These are phyloP conservation scores for Parelbella ahira DNA, from an alignment of 2,888 invertebrate species.

Conservation along the genomic window DNA sequence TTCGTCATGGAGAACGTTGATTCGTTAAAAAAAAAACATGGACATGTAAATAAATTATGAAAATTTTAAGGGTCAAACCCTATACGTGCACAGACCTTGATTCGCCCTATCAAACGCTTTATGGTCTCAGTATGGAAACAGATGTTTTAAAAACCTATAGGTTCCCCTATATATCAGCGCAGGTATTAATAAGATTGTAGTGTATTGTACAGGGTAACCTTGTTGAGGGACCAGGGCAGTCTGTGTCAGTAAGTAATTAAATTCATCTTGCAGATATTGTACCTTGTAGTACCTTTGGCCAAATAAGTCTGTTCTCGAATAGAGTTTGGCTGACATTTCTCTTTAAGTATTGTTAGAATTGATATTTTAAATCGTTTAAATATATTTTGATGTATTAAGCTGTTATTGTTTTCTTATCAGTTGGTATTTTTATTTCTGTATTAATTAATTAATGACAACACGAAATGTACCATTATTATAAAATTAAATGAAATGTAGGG, in stretches of 20 bases:
- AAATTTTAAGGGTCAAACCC: conserved; percentile 25
- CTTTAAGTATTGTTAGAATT: conserved; percentile 62
- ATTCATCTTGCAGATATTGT: conserved; percentile 9
- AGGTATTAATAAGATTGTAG: conserved; percentile 10
- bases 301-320: conserved; percentile 43
- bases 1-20: conserved; percentile 20
- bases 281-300: conserved; percentile 24
- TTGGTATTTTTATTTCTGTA: conserved; percentile 29
- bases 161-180: conserved; percentile 13
- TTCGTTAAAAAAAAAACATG: conserved; percentile 16
- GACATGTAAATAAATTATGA: conserved; percentile 21
- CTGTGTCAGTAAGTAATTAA: conserved; percentile 24
- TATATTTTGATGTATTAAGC: conserved; percentile 53
- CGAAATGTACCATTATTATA: conserved; percentile 20
- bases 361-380: conserved; percentile 61
- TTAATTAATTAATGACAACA: conserved; percentile 15
- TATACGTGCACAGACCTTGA: conserved; percentile 18
- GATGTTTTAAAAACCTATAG: conserved; percentile 13
- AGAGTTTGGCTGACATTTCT: conserved; percentile 26
- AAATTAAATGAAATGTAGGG: background rate
- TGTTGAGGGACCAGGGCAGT: conserved; percentile 27
- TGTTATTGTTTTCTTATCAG: conserved; percentile 55
- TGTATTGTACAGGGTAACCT: conserved; percentile 28
- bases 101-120: conserved; percentile 3
- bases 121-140: conserved; percentile 10